A percentile compares a stretch with the other conserved stretches of the same genome.
These are phyloP conservation scores for Entomyzon cyanotis DNA, from an alignment of 2,113 vertebrate genomes.

Conservation along the genomic window DNA sequence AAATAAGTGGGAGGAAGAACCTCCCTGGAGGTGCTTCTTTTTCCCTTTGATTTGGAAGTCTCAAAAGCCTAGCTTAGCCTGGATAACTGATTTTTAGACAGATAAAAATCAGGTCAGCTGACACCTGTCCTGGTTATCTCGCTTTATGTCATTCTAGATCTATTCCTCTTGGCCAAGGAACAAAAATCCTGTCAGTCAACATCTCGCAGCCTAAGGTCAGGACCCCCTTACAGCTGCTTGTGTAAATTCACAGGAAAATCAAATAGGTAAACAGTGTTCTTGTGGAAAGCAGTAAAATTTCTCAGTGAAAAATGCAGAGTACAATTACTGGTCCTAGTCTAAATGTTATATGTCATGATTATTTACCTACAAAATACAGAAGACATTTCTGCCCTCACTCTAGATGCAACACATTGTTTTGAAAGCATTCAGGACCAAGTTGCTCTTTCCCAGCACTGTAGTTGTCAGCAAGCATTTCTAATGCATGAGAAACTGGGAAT, in stretches of 20 bases:
- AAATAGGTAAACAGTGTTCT: not conserved
- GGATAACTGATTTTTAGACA: not conserved
- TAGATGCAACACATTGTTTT: not conserved
- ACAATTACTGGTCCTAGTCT: not conserved
- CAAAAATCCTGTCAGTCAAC: not conserved
- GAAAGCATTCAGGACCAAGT: not conserved
- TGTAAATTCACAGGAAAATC: not conserved
- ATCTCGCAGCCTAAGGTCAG: not conserved
- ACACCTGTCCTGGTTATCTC: not conserved
- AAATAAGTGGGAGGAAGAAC: constrained; percentile 5
- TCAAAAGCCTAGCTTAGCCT: not conserved
- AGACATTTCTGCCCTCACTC: not conserved
- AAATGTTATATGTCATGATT: not conserved
- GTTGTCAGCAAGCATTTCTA: not conserved
- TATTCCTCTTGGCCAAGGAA: not conserved
- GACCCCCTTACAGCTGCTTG: not conserved
- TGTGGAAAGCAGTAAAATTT: not conserved
- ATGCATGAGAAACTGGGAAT: not conserved
- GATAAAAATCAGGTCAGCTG: not conserved
- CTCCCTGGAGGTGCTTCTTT: not conserved
- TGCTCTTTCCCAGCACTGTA: not conserved
- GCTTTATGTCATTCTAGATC: not conserved
- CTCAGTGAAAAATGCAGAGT: not conserved
- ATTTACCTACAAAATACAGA: not conserved
- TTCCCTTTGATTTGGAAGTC: not conserved